Conservation (phyloP, 2,113 vertebrate species). For the Poicephalus meyeri region DNA sequence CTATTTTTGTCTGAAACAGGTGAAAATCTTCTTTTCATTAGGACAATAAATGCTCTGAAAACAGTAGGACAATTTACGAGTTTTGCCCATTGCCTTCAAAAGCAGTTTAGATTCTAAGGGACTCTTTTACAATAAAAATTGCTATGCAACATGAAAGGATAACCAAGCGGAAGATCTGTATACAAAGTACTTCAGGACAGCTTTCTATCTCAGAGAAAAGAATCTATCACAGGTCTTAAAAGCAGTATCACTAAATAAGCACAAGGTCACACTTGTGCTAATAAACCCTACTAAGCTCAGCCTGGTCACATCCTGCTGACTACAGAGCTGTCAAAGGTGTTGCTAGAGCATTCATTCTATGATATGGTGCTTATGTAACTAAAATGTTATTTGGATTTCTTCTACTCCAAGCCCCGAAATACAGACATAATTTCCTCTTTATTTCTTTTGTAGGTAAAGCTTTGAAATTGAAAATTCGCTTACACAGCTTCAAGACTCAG, state of each 20-base stretch:
- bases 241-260: neutral
- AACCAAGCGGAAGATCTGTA: neutral
- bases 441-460: neutral
- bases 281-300: neutral
- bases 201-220: neutral
- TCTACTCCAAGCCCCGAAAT: neutral
- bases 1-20: neutral
- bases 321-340: neutral
- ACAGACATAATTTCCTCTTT: neutral
- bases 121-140: neutral
- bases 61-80: neutral
- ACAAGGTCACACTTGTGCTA: neutral
- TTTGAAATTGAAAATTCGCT: neutral
- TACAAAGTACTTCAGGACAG: neutral
- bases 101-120: neutral
- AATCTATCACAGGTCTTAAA: neutral
- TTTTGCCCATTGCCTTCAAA: neutral
- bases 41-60: neutral
- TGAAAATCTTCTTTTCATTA: neutral
- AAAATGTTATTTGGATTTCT: neutral
- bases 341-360: neutral
- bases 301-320: neutral
- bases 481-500: neutral
- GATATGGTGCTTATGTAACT: neutral
- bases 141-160: neutral